These are phyloP conservation scores for Syngnathus acus DNA, from an alignment of 2,797 vertebrate genomes.

Conservation along the genomic window DNA sequence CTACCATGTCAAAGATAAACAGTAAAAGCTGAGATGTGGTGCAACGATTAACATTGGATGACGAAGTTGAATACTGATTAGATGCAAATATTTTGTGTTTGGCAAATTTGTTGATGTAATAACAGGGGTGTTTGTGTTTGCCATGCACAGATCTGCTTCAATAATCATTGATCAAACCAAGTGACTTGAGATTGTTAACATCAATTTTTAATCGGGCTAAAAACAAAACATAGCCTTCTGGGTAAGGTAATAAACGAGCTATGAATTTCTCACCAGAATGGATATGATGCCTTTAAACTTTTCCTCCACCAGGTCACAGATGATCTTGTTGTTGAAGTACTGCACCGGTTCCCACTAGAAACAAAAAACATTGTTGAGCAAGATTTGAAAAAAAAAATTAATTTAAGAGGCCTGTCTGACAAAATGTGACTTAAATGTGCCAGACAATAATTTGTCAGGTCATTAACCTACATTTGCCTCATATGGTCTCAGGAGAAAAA, in stretches of 20 bases:
- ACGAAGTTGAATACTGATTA: neutral
- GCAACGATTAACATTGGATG: neutral
- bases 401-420: neutral
- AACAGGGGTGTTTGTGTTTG: too few species aligned
- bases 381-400: neutral
- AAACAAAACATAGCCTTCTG: neutral
- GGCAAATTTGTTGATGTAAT: neutral
- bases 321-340: constrained; percentile 99
- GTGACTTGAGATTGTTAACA: neutral
- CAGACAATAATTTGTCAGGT: neutral
- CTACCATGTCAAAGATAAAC: neutral
- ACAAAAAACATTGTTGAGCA: neutral
- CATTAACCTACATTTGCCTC: neutral
- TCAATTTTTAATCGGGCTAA: neutral
- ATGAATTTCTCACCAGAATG: constrained; percentile 76
- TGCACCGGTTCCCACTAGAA: constrained; percentile 94
- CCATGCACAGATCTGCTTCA: neutral
- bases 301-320: constrained; percentile 96
- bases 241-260: neutral
- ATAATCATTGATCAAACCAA: neutral
- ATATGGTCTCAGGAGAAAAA: neutral
- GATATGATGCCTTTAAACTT: constrained; percentile 98
- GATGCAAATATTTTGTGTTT: neutral
- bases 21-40: neutral
- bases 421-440: neutral